Percentiles rank a stretch among this genome's conserved stretches.
Evolutionary conservation across 2,113 vertebrate genomes (phyloP).

Genomic region (Lophochroa leadbeateri): DNA sequence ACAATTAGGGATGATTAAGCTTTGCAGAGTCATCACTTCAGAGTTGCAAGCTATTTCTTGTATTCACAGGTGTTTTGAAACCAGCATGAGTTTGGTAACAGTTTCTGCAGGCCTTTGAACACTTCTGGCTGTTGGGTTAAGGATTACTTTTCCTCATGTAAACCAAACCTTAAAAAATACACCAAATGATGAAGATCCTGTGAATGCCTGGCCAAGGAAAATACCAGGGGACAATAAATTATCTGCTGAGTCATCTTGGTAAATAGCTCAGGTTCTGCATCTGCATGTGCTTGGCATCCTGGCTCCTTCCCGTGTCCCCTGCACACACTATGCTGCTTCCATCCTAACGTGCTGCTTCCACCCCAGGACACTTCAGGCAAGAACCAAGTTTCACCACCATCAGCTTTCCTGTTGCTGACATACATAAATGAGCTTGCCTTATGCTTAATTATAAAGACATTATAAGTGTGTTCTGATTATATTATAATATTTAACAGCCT

Average conservation of each 20-base stretch:
- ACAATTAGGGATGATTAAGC: neutral
- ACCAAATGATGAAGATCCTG: neutral
- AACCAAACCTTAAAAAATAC: neutral
- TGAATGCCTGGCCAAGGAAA: neutral
- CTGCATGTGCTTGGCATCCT: fast-evolving
- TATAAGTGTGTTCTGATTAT: neutral
- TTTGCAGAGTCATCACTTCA: neutral
- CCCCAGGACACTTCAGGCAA: neutral
- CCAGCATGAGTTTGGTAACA: neutral
- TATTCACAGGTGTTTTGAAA: neutral
- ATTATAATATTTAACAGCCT: neutral
- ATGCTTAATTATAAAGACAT: neutral
- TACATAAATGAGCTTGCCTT: neutral
- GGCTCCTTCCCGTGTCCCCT: fast-evolving
- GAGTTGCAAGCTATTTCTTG: neutral
- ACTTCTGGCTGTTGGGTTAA: neutral
- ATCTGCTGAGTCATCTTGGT: neutral
- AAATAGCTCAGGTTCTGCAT: neutral
- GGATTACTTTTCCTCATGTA: neutral
- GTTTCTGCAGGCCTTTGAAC: neutral
- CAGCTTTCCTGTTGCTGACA: neutral
- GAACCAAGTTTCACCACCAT: neutral
- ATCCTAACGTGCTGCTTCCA: neutral
- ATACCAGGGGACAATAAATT: neutral
- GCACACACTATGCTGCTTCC: neutral